Conservation (phyloP, 1,140 invertebrate genomes). For the Pogonomyrmex californicus region DNA sequence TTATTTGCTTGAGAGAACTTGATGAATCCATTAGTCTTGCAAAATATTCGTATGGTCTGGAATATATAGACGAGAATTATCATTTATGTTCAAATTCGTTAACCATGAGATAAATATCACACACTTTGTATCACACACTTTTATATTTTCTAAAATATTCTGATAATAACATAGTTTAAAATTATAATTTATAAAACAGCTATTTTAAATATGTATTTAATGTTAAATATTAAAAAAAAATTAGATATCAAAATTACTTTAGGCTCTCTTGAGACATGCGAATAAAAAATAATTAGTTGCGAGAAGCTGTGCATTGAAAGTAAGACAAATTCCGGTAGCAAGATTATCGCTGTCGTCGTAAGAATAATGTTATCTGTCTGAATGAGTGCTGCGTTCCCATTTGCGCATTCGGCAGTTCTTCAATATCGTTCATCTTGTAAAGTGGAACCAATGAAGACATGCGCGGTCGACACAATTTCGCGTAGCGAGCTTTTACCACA, state of each 20-base stretch:
- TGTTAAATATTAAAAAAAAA: neutral
- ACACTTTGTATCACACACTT: neutral
- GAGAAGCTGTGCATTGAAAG: neutral
- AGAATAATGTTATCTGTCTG: constrained; percentile 33
- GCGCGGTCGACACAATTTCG: neutral
- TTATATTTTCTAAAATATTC: neutral
- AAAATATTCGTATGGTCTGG: constrained; percentile 2
- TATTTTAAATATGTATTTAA: neutral
- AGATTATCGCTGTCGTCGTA: constrained; percentile 10
- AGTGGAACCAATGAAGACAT: constrained; percentile 4
- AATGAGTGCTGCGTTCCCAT: neutral
- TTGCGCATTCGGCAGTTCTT: constrained; percentile 24
- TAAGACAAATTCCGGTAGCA: constrained; percentile 32
- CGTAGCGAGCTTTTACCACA: neutral
- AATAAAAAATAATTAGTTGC: constrained; percentile 7
- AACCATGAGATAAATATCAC: neutral
- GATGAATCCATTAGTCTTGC: constrained; percentile 41
- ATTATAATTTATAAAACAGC: neutral
- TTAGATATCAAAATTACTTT: neutral
- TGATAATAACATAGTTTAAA: neutral
- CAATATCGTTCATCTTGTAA: constrained; percentile 41
- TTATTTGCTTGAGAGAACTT: constrained; percentile 44
- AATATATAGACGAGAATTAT: constrained; percentile 30
- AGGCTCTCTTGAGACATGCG: neutral
- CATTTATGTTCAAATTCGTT: constrained; percentile 18